These are phyloP conservation scores for Poecilia picta DNA, from an alignment of 2,797 vertebrate genomes.

Conservation along the genomic window DNA sequence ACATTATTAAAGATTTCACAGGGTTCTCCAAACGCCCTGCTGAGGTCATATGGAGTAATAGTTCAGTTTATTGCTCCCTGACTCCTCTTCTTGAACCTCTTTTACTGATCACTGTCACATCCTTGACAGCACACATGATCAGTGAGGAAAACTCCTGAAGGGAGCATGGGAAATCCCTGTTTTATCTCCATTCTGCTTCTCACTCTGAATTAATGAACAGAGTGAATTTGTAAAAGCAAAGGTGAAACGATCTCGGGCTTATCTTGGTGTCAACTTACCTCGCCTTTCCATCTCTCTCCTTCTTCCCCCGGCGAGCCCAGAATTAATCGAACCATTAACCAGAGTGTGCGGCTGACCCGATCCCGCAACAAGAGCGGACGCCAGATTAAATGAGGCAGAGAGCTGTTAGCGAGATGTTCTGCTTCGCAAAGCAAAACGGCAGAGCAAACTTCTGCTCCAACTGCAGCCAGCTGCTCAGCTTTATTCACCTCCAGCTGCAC, in stretches of 20 bases:
- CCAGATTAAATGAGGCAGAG: constrained; percentile 54
- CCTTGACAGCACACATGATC: constrained; percentile 58
- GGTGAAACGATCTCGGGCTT: constrained; percentile 64
- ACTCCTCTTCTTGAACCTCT: background rate
- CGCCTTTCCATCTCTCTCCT: constrained; percentile 15
- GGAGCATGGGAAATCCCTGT: constrained; percentile 54
- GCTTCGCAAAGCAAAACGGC: constrained; percentile 57
- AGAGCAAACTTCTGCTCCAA: constrained; percentile 56
- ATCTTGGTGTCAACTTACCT: constrained; percentile 34
- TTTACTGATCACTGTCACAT: constrained; percentile 19
- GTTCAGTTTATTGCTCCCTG: background rate
- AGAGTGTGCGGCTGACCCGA: constrained; percentile 46
- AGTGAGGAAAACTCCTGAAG: constrained; percentile 44
- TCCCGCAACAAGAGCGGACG: constrained; percentile 22
- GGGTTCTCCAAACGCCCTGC: background rate
- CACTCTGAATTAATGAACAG: constrained; percentile 49
- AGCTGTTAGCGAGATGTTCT: constrained; percentile 28
- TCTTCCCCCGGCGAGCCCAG: constrained; percentile 9
- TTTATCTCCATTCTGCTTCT: constrained; percentile 41
- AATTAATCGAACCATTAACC: constrained; percentile 45
- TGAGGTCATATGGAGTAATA: background rate
- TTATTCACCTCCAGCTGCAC: constrained; percentile 47
- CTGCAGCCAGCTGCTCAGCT: constrained; percentile 67
- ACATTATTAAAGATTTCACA: background rate
- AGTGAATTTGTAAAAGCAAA: constrained; percentile 36